A percentile compares a stretch with the other conserved stretches of the same genome.
Conservation (phyloP, 2,888 invertebrate genomes). For the Oscheius sp. region DNA sequence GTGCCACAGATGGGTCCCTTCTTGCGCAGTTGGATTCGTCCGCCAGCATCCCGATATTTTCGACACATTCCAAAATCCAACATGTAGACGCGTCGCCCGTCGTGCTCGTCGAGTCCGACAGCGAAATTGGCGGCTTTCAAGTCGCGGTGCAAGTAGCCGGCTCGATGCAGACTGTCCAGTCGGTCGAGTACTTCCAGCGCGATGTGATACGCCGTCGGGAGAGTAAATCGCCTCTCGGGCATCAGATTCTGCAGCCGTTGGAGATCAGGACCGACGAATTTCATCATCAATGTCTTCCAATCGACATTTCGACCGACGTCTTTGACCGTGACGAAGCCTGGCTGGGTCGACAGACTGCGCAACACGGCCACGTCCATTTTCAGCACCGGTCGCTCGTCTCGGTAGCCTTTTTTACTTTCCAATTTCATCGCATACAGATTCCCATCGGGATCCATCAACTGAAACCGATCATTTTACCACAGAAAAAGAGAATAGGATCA, state of each 20-base stretch:
- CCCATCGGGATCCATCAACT: conserved; percentile 7
- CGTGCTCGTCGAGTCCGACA: conserved; percentile 51
- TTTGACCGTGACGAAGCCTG: conserved; percentile 9
- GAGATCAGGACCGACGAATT: conserved; percentile 53
- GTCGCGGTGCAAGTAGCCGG: conserved; percentile 44
- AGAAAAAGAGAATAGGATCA: not conserved
- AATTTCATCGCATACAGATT: conserved; percentile 7
- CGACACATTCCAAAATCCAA: conserved; percentile 65
- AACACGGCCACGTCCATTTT: conserved; percentile 11
- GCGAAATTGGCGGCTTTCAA: conserved; percentile 67
- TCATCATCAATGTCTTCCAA: conserved; percentile 40
- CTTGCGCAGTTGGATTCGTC: conserved; percentile 8
- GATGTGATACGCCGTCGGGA: conserved; percentile 22
- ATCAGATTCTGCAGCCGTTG: conserved; percentile 40
- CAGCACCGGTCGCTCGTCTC: not conserved
- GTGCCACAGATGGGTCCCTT: conserved; percentile 27
- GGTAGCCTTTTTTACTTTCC: conserved; percentile 11
- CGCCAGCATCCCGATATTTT: conserved; percentile 39
- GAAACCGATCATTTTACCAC: not conserved
- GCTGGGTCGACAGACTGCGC: not conserved
- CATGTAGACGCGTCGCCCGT: conserved; percentile 56
- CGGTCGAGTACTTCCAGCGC: conserved; percentile 13
- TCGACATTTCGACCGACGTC: conserved; percentile 14
- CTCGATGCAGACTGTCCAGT: conserved; percentile 15
- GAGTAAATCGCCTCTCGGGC: conserved; percentile 23